Percentiles rank a stretch among this genome's conserved stretches.
These are phyloP conservation scores for Pristionchus maxplancki DNA, from an alignment of 2,888 invertebrate species.

Conservation along the genomic window DNA sequence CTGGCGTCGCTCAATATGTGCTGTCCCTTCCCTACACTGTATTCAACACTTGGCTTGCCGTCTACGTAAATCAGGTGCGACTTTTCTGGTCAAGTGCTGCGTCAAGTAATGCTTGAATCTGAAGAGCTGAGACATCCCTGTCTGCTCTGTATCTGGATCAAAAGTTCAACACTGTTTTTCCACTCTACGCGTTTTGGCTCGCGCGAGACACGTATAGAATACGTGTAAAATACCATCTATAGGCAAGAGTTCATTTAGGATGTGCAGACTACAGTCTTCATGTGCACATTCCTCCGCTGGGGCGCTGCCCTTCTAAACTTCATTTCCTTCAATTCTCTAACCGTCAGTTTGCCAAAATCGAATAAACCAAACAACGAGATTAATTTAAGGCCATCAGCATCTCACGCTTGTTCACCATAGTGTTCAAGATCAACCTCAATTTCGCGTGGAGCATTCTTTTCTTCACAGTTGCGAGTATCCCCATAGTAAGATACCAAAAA, in stretches of 20 bases:
- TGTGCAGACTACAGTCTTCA: background rate
- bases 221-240: too few species aligned
- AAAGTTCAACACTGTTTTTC: too few species aligned
- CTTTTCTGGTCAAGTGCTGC: background rate
- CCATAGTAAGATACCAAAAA: too few species aligned
- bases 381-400: conserved; percentile 15
- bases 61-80: conserved; percentile 6
- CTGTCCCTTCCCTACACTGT: conserved; percentile 1
- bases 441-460: background rate
- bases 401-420: background rate
- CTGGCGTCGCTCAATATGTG: background rate
- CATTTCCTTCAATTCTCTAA: background rate
- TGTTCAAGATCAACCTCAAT: background rate
- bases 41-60: conserved; percentile 3
- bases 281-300: background rate
- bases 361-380: background rate
- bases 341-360: background rate
- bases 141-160: background rate
- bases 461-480: background rate
- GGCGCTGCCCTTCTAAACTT: background rate
- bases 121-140: background rate
- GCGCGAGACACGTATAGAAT: too few species aligned
- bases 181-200: too few species aligned
- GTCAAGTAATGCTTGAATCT: background rate
- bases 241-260: background rate